Evolutionary conservation across 2,888 invertebrate genomes (phyloP), one percentile per base, ranked within the genome.

Genomic region (Salticus scenicus): DNA sequence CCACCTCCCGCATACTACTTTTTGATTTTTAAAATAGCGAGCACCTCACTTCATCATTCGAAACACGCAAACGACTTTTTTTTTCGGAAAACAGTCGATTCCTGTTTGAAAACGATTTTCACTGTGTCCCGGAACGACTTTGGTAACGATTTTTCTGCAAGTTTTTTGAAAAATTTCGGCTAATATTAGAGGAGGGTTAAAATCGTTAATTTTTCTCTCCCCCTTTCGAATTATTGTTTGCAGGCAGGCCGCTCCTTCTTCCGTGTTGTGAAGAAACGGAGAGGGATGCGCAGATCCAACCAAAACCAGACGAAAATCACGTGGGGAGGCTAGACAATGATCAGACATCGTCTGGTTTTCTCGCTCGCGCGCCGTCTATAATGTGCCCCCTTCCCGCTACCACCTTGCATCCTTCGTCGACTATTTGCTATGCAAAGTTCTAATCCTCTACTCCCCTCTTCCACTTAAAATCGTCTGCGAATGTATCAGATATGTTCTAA

Each of bases 311-410:
- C 83, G 77, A 70, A 66, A 72, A 71, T 83, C 83, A 83, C 83
- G 77, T 67, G 77, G 64, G 66, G 51, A 83, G 83, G 83, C 83
- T 77, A 83, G 83, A 83, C 83, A 77, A 77, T 73, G 67, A 83
- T 83, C 83, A 83, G 83, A 83, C 83, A 72, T 73, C 73, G 83
- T 83, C 83, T 83, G 77, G 83, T 72, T 77, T 83, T 83, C 72
- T 67, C 72, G 67, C 57, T 66, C 77, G 83, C 83, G 83, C 77
- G 77, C 8, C 57, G 47, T 7, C 51, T 37, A 47, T n/a, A 17
- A 24, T 10, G 7, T 0, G 4, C 69, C 7, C 24, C 70, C 81
- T 63, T 47, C 28, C 24, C 76, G 66, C 8, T 41, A 33, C 5
- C 67, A 47, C 66, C n/a, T 17, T 31, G 7, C 64, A n/a, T 27